Evolutionary conservation across 2,113 vertebrate species (phyloP), one percentile per base, ranked within the genome.

Genomic region (Cygnus atratus): DNA sequence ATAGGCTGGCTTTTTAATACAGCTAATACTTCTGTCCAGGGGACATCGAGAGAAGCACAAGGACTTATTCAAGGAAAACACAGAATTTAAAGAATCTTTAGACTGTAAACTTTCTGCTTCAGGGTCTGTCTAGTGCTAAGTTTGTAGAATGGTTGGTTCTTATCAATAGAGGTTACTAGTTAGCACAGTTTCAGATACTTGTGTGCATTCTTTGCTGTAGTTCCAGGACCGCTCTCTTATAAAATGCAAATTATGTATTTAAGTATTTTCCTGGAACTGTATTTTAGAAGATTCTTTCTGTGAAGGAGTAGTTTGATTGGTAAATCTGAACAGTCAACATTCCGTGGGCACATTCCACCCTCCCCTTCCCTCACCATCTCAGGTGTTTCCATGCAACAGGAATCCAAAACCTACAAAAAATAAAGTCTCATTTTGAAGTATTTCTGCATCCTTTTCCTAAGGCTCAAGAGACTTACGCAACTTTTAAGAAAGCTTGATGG

Each of bases 261-360:
- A 12, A 25, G 4, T 31, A 22, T 59, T 84, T 52, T 48, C 16
- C 18, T 66, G 13, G 8, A 20, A 26, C 12, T 26, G 5, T 1
- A 4, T 6, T 24, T 31, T 15, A 37, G 48, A 87, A 72, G 16
- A 26, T n/a, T 63, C 22, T 63, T 48, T 63, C 14, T 4, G 48
- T 76, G 58, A 39, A 68, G 35, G 1, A 26, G 41, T 7, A 9
- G 4, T 50, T 66, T 35, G 29, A 37, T 5, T 43, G 52, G 13
- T 10, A 55, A 80, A 50, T 5, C 52, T 54, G 41, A 54, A 11
- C 8, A 37, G 28, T 14, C 17, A 39, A 46, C 76, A 29, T 18
- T 41, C 72, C 1, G 1, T 2, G 26, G 55, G 28, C 9, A 2
- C 33, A 46, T 19, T 39, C 37, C 1, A 13, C 3, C 7, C 33